Evolutionary conservation across 2,113 vertebrate genomes (phyloP).

Genomic region (Dasyprocta punctata): DNA sequence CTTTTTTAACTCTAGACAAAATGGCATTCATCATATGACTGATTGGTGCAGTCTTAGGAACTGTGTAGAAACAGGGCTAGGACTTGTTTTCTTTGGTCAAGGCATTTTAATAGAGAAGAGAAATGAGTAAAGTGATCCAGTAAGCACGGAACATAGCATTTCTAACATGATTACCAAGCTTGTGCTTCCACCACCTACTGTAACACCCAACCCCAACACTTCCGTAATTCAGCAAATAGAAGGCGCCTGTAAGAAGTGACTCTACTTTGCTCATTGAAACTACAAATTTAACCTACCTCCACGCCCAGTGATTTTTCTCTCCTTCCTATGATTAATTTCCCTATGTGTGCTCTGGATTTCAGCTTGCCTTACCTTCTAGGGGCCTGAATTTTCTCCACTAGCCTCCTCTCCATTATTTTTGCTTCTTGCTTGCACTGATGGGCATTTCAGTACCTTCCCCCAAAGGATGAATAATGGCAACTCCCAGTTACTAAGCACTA

Average conservation of each 20-base stretch:
- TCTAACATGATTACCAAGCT: not conserved
- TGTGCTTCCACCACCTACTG: not conserved
- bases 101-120: not conserved
- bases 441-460: not conserved
- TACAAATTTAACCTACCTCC: not conserved
- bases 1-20: conserved; percentile 51
- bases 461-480: not conserved
- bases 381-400: not conserved
- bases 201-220: not conserved
- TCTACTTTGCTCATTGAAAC: not conserved
- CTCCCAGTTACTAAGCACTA: not conserved
- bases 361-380: not conserved
- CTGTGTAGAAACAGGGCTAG: conserved; percentile 20
- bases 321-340: not conserved
- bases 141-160: not conserved
- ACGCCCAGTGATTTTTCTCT: not conserved
- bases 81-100: not conserved
- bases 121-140: not conserved
- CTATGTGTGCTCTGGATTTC: not conserved
- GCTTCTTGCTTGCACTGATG: not conserved
- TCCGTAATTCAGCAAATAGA: not conserved
- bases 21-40: conserved; percentile 59
- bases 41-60: not conserved
- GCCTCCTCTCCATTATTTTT: not conserved
- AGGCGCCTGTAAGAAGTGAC: not conserved